phyloP scores from a whole-genome alignment of 2,888 invertebrate genomes.

The Eulithis prunata region DNA sequence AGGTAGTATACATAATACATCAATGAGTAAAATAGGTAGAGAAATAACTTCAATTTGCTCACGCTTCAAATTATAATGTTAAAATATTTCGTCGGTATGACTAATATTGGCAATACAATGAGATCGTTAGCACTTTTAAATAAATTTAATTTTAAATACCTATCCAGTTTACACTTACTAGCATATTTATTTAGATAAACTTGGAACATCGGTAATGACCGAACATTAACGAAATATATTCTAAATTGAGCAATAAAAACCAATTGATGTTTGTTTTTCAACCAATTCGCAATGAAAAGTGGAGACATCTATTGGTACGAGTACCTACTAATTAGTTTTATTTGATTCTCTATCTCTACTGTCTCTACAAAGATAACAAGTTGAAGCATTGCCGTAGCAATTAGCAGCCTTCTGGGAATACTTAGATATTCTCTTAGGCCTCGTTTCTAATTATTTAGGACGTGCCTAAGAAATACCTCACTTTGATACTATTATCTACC shows the following conservation, averaged over 20 bases:
- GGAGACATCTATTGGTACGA: conserved; percentile 43
- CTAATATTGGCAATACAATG: too few species aligned
- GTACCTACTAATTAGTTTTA: conserved; percentile 22
- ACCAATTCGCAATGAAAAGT: conserved; percentile 54
- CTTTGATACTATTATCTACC: background rate
- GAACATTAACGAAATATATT: too few species aligned
- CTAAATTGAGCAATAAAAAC: background rate
- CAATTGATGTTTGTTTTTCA: conserved; percentile 47
- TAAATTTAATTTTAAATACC: too few species aligned
- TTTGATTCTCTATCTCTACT: conserved; percentile 43
- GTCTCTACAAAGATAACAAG: conserved; percentile 30
- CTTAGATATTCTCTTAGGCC: conserved; percentile 15
- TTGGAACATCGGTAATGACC: too few species aligned
- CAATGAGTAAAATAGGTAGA: too few species aligned
- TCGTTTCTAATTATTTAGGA: conserved; percentile 7
- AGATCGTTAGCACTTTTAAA: too few species aligned
- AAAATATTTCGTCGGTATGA: too few species aligned
- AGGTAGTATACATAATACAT: too few species aligned
- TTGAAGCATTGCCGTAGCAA: conserved; percentile 13
- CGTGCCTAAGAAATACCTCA: conserved; percentile 3
- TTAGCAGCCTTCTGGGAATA: conserved; percentile 20
- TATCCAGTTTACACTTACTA: too few species aligned
- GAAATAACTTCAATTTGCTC: too few species aligned
- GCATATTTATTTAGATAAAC: too few species aligned
- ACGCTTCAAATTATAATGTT: too few species aligned